Base-by-base conservation (phyloP, 1,140 invertebrate species). In the Trachelipus rathkii region DNA sequence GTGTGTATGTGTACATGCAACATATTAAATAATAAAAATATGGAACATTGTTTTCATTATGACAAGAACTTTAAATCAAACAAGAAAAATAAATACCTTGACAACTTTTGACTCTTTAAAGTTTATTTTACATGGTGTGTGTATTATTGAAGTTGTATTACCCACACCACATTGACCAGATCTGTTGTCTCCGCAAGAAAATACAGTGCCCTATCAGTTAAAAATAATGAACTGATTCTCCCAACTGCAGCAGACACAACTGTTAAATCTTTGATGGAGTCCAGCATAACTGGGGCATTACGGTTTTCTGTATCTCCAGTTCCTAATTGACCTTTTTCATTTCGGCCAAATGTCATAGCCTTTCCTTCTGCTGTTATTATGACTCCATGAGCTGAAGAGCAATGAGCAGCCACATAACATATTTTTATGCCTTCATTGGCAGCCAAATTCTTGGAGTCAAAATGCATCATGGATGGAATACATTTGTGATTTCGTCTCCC, bases 151-250 rank as follows among this genome's bases (percentile, higher is more conserved):
- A 86, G 83, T 10, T 88, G 87, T 74, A 80, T 91, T 92, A 10
- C 93, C 93, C 19, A 95, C 87, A 7, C 95, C 95, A 83, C 94
- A 95, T 83, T 97, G 95, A 0, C 94, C 94, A 78, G 91, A 91
- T 84, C 93, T 94, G 86, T 96, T 96, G 82, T 95, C 94, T 23
- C 95, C 95, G 83, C 92, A 93, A 23, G 90, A 91, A 83, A 92
- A 96, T 0, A 96, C 94, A 44, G 89, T 89, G 44, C 95, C 95
- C 90, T 89, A 84, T 93, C 92, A 79, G 94, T 95, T 0, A 97
- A 88, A 83, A 97, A 93, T 0, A 97, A 86, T 1, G 94, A 93
- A 83, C 97, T 95, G 83, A 92, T 91, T 43, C 92, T 89, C 44
- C 95, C 95, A 82, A 90, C 91, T n/a, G 93, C 91, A 4, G 92